A percentile compares a stretch with the other conserved stretches of the same genome.
Conservation (phyloP, 2,113 vertebrate genomes). For the Meleagris gallopavo region DNA sequence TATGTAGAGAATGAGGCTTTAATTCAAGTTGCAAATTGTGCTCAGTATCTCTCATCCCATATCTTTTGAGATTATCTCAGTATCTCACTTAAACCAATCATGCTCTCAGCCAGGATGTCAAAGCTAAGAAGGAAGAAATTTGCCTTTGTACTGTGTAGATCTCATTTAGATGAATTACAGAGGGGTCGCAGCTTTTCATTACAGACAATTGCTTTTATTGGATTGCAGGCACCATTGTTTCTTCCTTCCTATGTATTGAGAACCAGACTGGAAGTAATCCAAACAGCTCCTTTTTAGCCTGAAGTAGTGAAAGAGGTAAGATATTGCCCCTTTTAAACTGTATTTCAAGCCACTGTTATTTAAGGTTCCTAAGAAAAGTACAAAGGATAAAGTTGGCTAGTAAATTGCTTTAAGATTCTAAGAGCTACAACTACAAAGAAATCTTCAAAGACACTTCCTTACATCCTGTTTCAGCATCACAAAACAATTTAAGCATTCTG, state of each 20-base stretch:
- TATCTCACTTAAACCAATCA: neutral
- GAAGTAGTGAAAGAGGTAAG: neutral
- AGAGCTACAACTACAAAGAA: neutral
- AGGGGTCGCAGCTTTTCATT: conserved; percentile 37
- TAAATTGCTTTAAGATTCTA: neutral
- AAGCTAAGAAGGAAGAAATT: neutral
- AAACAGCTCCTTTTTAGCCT: neutral
- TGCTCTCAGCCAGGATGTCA: neutral
- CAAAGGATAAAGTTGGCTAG: neutral
- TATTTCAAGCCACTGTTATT: neutral
- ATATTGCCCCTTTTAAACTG: neutral
- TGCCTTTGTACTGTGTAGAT: neutral
- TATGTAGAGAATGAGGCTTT: neutral
- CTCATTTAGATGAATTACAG: conserved; percentile 34
- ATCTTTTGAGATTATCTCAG: neutral
- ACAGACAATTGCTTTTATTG: conserved; percentile 41
- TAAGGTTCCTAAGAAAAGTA: neutral
- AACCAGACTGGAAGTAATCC: conserved; percentile 12
- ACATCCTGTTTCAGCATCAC: neutral
- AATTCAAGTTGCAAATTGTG: neutral
- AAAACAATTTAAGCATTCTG: neutral
- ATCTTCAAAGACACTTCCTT: neutral
- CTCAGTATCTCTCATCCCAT: neutral
- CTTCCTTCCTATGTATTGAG: neutral
- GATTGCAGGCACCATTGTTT: conserved; percentile 2